phyloP scores from a whole-genome alignment of 2,113 vertebrate species.

The Callorhinus ursinus region DNA sequence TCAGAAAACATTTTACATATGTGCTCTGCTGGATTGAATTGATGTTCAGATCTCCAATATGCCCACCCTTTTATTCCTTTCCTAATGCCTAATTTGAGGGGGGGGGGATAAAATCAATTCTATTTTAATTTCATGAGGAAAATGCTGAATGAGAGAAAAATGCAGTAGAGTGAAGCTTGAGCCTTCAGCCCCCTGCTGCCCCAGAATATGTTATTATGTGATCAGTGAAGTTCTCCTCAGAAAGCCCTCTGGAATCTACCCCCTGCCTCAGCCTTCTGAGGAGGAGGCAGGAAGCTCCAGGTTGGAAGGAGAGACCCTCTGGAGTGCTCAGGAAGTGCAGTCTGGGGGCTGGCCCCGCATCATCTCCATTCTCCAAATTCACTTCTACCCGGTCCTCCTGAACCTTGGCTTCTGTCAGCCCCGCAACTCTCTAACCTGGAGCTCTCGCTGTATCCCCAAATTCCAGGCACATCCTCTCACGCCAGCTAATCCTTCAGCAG shows the following conservation, averaged over 20 bases:
- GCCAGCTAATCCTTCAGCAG: not conserved
- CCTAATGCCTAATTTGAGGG: slow-evolving; percentile 29
- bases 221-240: slow-evolving; percentile 15
- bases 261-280: not conserved
- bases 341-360: not conserved
- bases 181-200: not conserved
- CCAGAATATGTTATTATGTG: slow-evolving; percentile 16
- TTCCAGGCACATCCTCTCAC: not conserved
- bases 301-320: not conserved
- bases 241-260: not conserved
- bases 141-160: slow-evolving; percentile 66
- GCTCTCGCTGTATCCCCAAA: not conserved
- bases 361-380: not conserved
- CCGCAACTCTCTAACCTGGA: not conserved
- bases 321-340: not conserved
- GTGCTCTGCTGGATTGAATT: not conserved
- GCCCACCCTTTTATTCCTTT: slow-evolving; percentile 15
- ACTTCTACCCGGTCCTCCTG: not conserved
- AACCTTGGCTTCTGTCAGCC: not conserved
- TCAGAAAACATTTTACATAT: slow-evolving; percentile 32
- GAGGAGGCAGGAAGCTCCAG: not conserved
- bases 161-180: not conserved
- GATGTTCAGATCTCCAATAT: not conserved
- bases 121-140: slow-evolving; percentile 73
- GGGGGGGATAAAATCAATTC: slow-evolving; percentile 56